Conservation (phyloP, 1,140 invertebrate species). For the Lucilia cuprina region DNA sequence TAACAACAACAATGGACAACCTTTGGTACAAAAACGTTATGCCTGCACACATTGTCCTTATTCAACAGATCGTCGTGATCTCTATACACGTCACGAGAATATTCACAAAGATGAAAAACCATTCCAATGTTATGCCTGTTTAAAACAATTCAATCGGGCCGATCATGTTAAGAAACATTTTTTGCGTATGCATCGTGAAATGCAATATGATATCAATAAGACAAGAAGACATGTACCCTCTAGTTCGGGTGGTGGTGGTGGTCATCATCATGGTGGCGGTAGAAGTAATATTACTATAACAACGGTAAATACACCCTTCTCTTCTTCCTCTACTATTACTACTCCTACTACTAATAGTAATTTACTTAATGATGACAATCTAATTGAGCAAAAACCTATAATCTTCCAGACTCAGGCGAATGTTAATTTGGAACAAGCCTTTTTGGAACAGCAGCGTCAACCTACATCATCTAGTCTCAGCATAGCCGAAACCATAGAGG, state of each 20-base stretch:
- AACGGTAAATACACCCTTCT: conserved; percentile 36
- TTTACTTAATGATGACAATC: conserved; percentile 32
- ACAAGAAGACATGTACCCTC: conserved; percentile 65
- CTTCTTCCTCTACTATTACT: neutral
- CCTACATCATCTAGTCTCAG: conserved; percentile 59
- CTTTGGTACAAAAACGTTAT: conserved; percentile 73
- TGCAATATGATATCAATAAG: conserved; percentile 83
- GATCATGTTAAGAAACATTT: conserved; percentile 96
- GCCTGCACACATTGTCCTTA: conserved; percentile 86
- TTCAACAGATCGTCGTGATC: conserved; percentile 88
- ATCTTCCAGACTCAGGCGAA: conserved; percentile 44
- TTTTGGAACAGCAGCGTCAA: conserved; percentile 58
- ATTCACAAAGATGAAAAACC: conserved; percentile 94
- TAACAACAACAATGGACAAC: conserved; percentile 45
- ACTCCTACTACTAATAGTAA: conserved; percentile 27
- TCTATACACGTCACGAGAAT: conserved; percentile 95
- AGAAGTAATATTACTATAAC: conserved; percentile 58
- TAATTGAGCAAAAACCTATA: conserved; percentile 39
- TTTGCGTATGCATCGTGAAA: conserved; percentile 86
- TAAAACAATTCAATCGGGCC: conserved; percentile 91
- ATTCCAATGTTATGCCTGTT: conserved; percentile 90
- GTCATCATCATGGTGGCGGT: conserved; percentile 56
- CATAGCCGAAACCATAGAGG: conserved; percentile 60
- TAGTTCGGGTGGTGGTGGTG: conserved; percentile 45
- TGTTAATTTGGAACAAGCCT: conserved; percentile 58